A percentile compares a stretch with the other conserved stretches of the same genome.
These are phyloP conservation scores for Muscicapa comitata DNA, from an alignment of 2,797 vertebrate species.

Conservation along the genomic window DNA sequence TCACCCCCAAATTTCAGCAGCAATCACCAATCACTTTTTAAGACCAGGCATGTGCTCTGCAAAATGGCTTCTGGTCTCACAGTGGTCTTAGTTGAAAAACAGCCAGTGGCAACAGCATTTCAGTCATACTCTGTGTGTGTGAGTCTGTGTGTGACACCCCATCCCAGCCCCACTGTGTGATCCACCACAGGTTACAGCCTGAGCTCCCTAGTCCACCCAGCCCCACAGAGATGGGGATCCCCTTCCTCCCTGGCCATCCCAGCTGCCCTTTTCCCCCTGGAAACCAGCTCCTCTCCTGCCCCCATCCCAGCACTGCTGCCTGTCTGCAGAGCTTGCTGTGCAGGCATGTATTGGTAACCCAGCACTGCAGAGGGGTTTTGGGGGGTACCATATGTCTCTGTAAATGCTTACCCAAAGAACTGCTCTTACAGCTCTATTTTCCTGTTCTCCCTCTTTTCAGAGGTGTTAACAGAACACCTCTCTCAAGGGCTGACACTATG, in stretches of 20 bases:
- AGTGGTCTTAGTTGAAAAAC: background rate
- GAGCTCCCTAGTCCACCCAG: background rate
- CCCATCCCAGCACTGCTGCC: fast-evolving
- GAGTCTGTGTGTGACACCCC: fast-evolving
- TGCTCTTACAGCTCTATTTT: background rate
- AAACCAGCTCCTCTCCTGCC: background rate
- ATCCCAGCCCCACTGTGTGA: no score
- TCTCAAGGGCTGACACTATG: fast-evolving
- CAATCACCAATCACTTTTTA: background rate
- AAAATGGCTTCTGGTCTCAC: background rate
- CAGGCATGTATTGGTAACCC: fast-evolving
- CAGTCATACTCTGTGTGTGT: no score
- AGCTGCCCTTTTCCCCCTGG: background rate
- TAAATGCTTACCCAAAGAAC: background rate
- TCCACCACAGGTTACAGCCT: background rate
- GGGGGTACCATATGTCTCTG: background rate
- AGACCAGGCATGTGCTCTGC: background rate
- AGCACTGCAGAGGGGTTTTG: background rate
- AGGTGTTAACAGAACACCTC: background rate
- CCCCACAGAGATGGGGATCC: background rate
- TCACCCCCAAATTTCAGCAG: background rate
- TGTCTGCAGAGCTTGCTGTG: background rate
- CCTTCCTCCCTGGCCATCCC: background rate
- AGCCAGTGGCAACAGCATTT: fast-evolving
- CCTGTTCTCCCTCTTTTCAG: background rate